These are phyloP conservation scores for Brachyalestes nurse DNA, from an alignment of 2,797 vertebrate genomes.

Conservation along the genomic window DNA sequence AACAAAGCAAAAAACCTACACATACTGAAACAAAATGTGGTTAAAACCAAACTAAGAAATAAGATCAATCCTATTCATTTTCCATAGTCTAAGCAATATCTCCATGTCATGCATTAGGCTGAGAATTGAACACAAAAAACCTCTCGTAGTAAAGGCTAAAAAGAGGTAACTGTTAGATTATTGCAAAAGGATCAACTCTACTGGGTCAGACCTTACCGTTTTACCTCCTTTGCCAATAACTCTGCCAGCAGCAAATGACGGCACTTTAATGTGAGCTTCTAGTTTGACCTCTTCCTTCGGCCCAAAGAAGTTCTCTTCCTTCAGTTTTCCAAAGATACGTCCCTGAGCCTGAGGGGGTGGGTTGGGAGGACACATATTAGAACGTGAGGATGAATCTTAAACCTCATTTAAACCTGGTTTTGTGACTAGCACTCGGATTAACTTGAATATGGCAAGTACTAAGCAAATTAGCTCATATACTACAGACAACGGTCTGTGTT, in stretches of 20 bases:
- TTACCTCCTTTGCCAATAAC: slow-evolving; percentile 99
- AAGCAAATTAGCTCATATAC: too few species aligned
- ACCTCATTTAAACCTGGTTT: too few species aligned
- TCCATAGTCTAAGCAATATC: too few species aligned
- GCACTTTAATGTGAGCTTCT: slow-evolving; percentile 98
- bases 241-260: slow-evolving; percentile 95
- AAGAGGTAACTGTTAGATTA: not conserved
- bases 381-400: not conserved
- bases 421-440: too few species aligned
- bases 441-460: too few species aligned
- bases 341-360: slow-evolving; percentile 87
- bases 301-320: slow-evolving; percentile 99
- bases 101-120: too few species aligned
- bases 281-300: slow-evolving; percentile 99
- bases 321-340: slow-evolving; percentile 97
- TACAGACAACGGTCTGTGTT: too few species aligned
- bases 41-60: too few species aligned
- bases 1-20: too few species aligned
- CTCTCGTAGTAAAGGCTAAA: not conserved
- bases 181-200: not conserved
- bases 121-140: too few species aligned
- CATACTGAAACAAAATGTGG: too few species aligned
- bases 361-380: not conserved
- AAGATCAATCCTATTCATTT: too few species aligned
- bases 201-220: slow-evolving; percentile 81